Conservation (phyloP, 2,888 invertebrate genomes). For the Melitaea athalia region DNA sequence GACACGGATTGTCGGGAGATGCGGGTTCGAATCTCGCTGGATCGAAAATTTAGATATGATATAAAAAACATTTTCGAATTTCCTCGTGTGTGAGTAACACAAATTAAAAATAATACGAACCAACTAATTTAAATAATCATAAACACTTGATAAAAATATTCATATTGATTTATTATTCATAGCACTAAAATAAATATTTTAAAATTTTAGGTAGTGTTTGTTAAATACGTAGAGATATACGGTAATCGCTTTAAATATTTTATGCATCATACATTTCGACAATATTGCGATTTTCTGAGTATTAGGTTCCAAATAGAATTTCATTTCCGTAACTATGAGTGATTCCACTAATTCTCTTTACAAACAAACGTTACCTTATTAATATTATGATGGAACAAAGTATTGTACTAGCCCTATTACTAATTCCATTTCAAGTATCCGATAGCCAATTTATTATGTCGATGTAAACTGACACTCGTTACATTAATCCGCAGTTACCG, state of each 20-base stretch:
- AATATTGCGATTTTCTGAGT: neutral
- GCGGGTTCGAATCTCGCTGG: no score
- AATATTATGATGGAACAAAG: neutral
- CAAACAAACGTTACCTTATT: neutral
- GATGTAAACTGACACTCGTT: constrained; percentile 9
- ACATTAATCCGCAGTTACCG: constrained; percentile 19
- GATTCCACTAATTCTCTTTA: neutral
- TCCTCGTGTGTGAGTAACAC: no score
- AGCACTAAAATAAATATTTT: no score
- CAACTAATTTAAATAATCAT: no score
- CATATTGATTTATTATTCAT: no score
- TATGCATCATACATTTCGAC: neutral
- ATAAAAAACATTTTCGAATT: no score
- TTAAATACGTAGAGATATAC: no score
- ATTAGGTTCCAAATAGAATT: neutral
- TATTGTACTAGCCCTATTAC: neutral
- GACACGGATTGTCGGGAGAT: no score
- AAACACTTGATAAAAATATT: no score
- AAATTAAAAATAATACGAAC: no score
- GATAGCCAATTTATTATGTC: constrained; percentile 13
- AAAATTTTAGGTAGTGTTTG: no score
- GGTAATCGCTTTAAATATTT: neutral
- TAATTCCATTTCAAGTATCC: constrained; percentile 7
- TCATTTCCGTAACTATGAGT: neutral
- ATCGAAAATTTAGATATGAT: no score